Evolutionary conservation across 2,888 invertebrate genomes (phyloP), one percentile per base, ranked within the genome.

Genomic region (Corbicula japonica): DNA sequence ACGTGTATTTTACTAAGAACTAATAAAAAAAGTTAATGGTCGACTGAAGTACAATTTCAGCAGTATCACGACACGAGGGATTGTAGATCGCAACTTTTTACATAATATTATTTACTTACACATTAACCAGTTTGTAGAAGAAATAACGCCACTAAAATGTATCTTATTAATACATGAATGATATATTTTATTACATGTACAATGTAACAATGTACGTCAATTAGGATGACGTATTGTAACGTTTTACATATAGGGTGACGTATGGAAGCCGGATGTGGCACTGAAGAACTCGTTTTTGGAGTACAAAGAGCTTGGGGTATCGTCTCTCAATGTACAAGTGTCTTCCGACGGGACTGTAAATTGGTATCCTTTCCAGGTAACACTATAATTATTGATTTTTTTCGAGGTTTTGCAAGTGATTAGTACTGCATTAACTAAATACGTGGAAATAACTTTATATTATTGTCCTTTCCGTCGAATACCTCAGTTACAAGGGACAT

Each of bases 251-350:
- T 32, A 79, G 71, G 66, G 74, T 30, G 79, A 79, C 41, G 61
- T 79, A 26, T 79, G 79, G 79, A 79, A 79, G 48, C 79, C 79
- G 2, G 79, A 79, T 23, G 74, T 79, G 10, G 74, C 79, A 30
- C 46, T 79, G 26, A 79, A 79, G 71, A 79, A 79, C 26, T 79
- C 79, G 1, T 70, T 44, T 18, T 34, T 56, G 18, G 71, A 75
- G 30, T 79, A 79, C 62, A 79, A 79, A 48, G 63, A 60, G 21
- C 65, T 79, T 2, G 79, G 79, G 30, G 79, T 74, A 1, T 41
- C 65, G 3, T 34, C 70, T 3, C 46, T 79, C 8, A 79, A 79
- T 41, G 79, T 79, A 1, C 54, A 46, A 10, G 79, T 79, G 1
- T 5, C 30, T 1, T 10, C 26, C 10, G n/a, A 18, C 18, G 79